phyloP scores from a whole-genome alignment of 1,140 invertebrate genomes.

The Drosophila watanabei region DNA sequence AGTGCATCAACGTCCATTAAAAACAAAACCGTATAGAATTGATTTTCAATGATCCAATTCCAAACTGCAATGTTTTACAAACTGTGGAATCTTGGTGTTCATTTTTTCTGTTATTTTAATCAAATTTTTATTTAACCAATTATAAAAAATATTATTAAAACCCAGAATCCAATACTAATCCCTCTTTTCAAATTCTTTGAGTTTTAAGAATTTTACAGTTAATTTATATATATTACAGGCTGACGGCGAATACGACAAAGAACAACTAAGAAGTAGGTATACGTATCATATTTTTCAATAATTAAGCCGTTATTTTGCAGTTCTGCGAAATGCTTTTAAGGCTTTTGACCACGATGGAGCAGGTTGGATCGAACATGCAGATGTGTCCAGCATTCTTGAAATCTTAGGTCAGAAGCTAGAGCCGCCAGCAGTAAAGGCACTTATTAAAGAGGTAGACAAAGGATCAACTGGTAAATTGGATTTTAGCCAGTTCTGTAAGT shows the following conservation, averaged over 20 bases:
- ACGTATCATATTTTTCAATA: background rate
- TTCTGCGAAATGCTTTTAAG: conserved; percentile 92
- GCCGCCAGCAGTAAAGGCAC: conserved; percentile 89
- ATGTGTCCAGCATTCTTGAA: conserved; percentile 92
- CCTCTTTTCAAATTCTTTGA: background rate
- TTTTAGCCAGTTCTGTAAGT: conserved; percentile 87
- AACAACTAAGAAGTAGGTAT: conserved; percentile 86
- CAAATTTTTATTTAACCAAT: background rate
- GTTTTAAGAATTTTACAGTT: background rate
- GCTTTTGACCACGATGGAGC: conserved; percentile 93
- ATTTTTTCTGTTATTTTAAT: too few species aligned
- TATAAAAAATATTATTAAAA: background rate
- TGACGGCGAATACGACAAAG: conserved; percentile 87
- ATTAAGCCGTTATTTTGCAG: conserved; percentile 79
- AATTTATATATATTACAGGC: conserved; percentile 79
- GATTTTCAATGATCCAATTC: too few species aligned
- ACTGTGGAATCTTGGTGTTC: too few species aligned
- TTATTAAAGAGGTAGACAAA: conserved; percentile 89
- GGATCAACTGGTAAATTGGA: conserved; percentile 88
- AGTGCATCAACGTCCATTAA: too few species aligned
- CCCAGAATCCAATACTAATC: background rate
- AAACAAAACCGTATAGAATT: too few species aligned
- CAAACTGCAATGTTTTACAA: too few species aligned
- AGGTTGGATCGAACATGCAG: conserved; percentile 90
- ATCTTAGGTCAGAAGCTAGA: conserved; percentile 91